Conservation (phyloP, 2,888 invertebrate genomes). For the Tachina grossa region DNA sequence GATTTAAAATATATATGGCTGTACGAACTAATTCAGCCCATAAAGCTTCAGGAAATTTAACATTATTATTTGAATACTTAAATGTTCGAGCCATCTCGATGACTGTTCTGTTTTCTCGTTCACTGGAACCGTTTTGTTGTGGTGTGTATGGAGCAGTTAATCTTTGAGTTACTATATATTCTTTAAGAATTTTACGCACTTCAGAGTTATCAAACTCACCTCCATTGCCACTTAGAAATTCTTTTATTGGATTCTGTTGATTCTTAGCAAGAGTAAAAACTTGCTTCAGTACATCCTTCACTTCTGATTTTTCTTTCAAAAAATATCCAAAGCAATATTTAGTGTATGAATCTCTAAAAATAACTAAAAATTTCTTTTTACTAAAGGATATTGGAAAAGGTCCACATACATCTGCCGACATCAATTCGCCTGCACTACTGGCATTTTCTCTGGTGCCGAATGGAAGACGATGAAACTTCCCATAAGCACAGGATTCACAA, state of each 20-base stretch:
- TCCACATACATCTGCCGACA: slow-evolving; percentile 52
- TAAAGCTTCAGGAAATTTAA: slow-evolving; percentile 29
- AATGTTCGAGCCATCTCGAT: background rate
- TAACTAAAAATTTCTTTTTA: slow-evolving; percentile 46
- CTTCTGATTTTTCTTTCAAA: slow-evolving; percentile 1
- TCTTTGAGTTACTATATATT: slow-evolving; percentile 1
- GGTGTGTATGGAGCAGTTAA: slow-evolving; percentile 5
- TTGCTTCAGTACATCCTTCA: slow-evolving; percentile 1
- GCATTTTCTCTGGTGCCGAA: slow-evolving; percentile 45
- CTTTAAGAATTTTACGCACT: slow-evolving; percentile 20
- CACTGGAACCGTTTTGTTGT: background rate
- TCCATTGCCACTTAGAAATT: background rate
- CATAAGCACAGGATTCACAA: slow-evolving; percentile 33
- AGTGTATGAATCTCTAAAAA: slow-evolving; percentile 51
- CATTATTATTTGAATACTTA: background rate
- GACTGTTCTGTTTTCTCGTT: background rate
- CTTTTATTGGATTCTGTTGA: background rate
- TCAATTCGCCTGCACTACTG: slow-evolving; percentile 44
- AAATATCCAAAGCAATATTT: background rate
- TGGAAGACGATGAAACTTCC: slow-evolving; percentile 43
- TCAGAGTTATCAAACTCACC: slow-evolving; percentile 52
- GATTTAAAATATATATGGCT: slow-evolving; percentile 44
- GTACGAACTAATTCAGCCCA: slow-evolving; percentile 17
- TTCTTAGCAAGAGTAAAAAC: slow-evolving; percentile 11
- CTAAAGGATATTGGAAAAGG: slow-evolving; percentile 48